A percentile compares a stretch with the other conserved stretches of the same genome.
These are phyloP conservation scores for Amphipyra tragopoginis DNA, from an alignment of 2,888 invertebrate species.

Conservation along the genomic window DNA sequence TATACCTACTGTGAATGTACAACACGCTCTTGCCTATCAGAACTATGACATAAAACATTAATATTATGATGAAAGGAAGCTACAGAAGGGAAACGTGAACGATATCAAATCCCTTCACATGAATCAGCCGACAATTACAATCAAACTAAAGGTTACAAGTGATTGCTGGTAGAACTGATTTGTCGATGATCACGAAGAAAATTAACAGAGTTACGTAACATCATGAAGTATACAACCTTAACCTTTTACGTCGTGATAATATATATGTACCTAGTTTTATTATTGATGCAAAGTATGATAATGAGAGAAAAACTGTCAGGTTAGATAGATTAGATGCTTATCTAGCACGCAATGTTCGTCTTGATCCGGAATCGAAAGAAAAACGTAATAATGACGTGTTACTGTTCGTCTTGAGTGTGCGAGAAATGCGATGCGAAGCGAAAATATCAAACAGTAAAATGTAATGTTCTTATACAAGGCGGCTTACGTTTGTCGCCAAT, in stretches of 20 bases:
- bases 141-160: conserved; percentile 57
- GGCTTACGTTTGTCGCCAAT: too few species aligned
- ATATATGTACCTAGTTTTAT: conserved; percentile 21
- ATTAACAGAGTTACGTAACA: conserved; percentile 75
- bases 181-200: conserved; percentile 73
- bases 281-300: conserved; percentile 23
- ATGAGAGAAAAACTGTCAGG: conserved; percentile 18
- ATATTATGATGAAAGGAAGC: conserved; percentile 28
- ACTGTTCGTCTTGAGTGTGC: too few species aligned
- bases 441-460: too few species aligned
- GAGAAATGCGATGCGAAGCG: too few species aligned
- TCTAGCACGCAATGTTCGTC: neutral
- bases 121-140: conserved; percentile 51
- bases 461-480: too few species aligned
- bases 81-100: conserved; percentile 36
- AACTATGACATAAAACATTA: neutral
- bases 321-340: conserved; percentile 5
- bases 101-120: conserved; percentile 54
- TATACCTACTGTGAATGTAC: too few species aligned
- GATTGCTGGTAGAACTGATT: conserved; percentile 61
- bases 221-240: conserved; percentile 72
- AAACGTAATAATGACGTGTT: too few species aligned
- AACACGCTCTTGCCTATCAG: neutral
- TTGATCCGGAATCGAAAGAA: neutral
- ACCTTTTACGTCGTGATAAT: conserved; percentile 76